phyloP scores from a whole-genome alignment of 2,113 vertebrate genomes.

The Oncorhynchus masou region DNA sequence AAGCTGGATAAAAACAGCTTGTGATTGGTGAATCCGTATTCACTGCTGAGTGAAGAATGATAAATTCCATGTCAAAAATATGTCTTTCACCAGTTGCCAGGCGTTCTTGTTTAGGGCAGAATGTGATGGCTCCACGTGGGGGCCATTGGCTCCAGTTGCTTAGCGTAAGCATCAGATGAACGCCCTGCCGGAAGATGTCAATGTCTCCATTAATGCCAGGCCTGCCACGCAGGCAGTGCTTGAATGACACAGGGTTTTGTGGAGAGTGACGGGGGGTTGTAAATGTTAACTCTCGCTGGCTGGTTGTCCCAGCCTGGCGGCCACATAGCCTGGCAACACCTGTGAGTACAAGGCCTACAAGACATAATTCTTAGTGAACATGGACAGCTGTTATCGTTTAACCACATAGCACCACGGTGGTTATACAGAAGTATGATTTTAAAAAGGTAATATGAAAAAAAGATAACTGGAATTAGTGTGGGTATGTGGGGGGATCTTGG shows the following conservation, averaged over 20 bases:
- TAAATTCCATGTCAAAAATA: conserved; percentile 37
- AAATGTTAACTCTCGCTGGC: conserved; percentile 70
- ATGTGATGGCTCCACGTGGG: conserved; percentile 58
- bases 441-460: background rate
- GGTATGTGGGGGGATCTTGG: too few species aligned
- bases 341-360: conserved; percentile 34
- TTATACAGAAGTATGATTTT: background rate
- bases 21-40: conserved; percentile 54
- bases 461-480: background rate
- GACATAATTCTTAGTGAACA: conserved; percentile 47
- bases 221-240: conserved; percentile 67
- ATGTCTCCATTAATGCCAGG: conserved; percentile 74
- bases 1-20: background rate
- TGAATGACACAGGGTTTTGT: conserved; percentile 74
- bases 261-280: conserved; percentile 71
- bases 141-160: conserved; percentile 65
- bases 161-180: conserved; percentile 75
- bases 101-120: conserved; percentile 48
- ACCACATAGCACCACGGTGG: background rate
- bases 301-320: conserved; percentile 54
- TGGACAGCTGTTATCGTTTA: conserved; percentile 44
- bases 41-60: conserved; percentile 49
- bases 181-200: conserved; percentile 75
- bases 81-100: conserved; percentile 48
- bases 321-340: conserved; percentile 57